Base-by-base conservation (phyloP, 64 coral and sea anemone genomes). In the Acropora yongei region DNA sequence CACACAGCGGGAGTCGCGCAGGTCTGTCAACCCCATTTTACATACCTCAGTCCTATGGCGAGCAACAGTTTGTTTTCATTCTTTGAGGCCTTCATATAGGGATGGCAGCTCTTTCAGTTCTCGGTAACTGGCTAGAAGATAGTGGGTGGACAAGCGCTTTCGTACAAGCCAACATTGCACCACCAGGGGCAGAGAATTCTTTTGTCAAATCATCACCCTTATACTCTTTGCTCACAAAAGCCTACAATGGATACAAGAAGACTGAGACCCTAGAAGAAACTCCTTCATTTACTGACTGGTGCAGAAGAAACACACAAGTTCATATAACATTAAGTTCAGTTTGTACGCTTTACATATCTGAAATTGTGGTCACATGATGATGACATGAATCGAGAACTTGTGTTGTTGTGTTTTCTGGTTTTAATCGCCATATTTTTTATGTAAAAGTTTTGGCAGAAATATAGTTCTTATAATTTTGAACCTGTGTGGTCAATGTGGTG, bases 101-200 rank as follows among this genome's bases (percentile, higher is more conserved):
- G 12, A 92, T 92, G 73, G 81, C 90, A 39, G 46, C 67, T 57
- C 57, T 92, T 12, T 44, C 14, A 43, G 80, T 92, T 76, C 90
- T 92, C 73, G 90, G 90, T 61, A 75, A 92, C 67, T 92, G 90
- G 81, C 74, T 92, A 58, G 80, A 92, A 85, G 90, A 77, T 47
- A 92, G 90, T 92, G 90, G 90, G 18, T 92, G 90, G 90, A 49
- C 68, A 57, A 16, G 18, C 8, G 72, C 73, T 45, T 12, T 88
- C 1, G 72, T 77, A 41, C 14, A 88, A 40, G 72, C 74, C 41
- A 85, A 77, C 55, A 49, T 92, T 63, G 80, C 90, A 67, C 44
- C 80, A 49, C 20, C 90, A 30, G 80, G 90, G 14, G 51, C 66
- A 18, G 90, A 57, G 73, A 77, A 92, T 57, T 84, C 90, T 74